phyloP scores from a whole-genome alignment of 2,888 invertebrate genomes.

The Selenia dentaria region DNA sequence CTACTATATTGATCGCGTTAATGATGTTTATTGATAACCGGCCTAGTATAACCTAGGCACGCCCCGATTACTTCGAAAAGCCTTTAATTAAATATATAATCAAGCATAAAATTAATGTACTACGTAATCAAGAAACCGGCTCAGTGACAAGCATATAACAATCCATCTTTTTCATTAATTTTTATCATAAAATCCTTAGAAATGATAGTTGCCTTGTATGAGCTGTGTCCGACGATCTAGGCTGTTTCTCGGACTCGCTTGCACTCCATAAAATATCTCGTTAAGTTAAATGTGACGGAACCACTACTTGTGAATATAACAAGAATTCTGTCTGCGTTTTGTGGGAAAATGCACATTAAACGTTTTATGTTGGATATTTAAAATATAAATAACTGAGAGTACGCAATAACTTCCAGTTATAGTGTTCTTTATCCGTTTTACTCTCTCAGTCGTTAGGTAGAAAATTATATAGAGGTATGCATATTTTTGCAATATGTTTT shows the following conservation, averaged over 20 bases:
- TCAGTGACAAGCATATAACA: no score
- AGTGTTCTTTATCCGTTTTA: slow-evolving; percentile 10
- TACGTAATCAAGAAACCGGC: no score
- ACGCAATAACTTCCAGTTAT: slow-evolving; percentile 16
- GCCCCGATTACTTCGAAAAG: no score
- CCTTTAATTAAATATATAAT: no score
- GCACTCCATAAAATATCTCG: slow-evolving; percentile 13
- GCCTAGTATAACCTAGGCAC: no score
- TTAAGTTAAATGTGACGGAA: slow-evolving; percentile 28
- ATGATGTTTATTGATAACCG: no score
- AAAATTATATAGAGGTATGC: not conserved
- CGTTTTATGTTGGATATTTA: slow-evolving; percentile 16
- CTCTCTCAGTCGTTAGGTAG: not conserved
- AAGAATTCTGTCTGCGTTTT: slow-evolving; percentile 18
- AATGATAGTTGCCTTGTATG: no score
- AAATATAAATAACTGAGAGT: slow-evolving; percentile 16
- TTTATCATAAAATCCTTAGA: no score
- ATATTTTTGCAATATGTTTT: no score
- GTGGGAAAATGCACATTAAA: slow-evolving; percentile 19
- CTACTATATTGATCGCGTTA: no score
- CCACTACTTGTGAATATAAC: slow-evolving; percentile 24
- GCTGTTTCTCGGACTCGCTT: slow-evolving; percentile 2
- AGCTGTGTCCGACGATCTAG: slow-evolving; percentile 5
- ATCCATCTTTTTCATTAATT: no score
- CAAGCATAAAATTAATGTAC: no score